These are phyloP conservation scores for Drosophila novamexicana DNA, from an alignment of 1,140 invertebrate species.

Conservation along the genomic window DNA sequence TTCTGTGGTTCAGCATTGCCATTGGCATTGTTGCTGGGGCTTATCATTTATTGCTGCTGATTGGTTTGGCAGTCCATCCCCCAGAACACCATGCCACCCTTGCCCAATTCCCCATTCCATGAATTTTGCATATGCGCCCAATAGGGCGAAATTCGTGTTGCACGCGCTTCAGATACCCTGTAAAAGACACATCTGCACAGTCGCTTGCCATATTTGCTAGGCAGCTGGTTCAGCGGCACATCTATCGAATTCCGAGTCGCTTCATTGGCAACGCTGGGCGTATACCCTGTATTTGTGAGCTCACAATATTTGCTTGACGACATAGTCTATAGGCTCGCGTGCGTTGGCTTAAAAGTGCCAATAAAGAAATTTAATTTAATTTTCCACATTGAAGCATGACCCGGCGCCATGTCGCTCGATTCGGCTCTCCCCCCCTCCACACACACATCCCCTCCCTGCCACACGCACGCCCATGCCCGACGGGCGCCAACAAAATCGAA, in stretches of 20 bases:
- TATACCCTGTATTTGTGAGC: not conserved
- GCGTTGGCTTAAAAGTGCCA: slow-evolving; percentile 51
- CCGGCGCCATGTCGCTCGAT: slow-evolving; percentile 5
- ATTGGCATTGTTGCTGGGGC: slow-evolving; percentile 66
- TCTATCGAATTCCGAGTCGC: too few relatives aligned
- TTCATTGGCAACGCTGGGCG: too few relatives aligned
- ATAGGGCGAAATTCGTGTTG: slow-evolving; percentile 36
- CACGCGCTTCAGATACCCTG: not conserved
- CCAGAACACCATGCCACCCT: slow-evolving; percentile 3
- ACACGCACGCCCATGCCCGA: not conserved
- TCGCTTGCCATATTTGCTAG: too few relatives aligned
- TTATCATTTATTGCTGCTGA: slow-evolving; percentile 81
- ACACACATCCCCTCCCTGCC: not conserved
- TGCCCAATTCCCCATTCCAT: not conserved
- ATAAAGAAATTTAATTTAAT: slow-evolving; percentile 81
- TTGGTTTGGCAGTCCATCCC: slow-evolving; percentile 57
- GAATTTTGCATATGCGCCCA: slow-evolving; percentile 50
- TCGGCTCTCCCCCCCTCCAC: not conserved
- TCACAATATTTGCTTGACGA: not conserved
- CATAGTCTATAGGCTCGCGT: slow-evolving; percentile 1
- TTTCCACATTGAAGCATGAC: slow-evolving; percentile 57
- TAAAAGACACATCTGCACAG: not conserved
- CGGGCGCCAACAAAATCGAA: slow-evolving; percentile 47
- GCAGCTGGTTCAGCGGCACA: too few relatives aligned
- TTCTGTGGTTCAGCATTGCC: slow-evolving; percentile 40